Conservation (phyloP, 2,888 invertebrate genomes). For the Hirtodrosophila trivittata region DNA sequence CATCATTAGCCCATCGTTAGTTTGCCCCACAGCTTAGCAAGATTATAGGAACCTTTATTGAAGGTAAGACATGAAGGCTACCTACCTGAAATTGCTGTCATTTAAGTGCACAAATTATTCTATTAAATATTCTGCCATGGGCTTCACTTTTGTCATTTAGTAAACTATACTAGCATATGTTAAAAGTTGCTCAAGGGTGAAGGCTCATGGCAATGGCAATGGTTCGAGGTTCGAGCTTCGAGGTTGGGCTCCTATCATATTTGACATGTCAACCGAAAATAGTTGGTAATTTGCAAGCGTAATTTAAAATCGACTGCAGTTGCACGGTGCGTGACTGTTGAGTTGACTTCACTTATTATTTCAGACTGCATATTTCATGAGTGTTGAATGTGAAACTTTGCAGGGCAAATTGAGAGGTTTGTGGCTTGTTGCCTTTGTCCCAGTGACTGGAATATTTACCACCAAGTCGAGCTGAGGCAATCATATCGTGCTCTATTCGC, state of each 20-base stretch:
- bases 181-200: no score
- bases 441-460: constrained; percentile 7
- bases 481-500: no score
- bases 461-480: background rate
- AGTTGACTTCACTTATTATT: constrained; percentile 36
- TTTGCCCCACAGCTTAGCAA: constrained; percentile 20
- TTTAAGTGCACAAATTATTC: constrained; percentile 31
- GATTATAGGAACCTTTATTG: constrained; percentile 3
- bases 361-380: constrained; percentile 52
- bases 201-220: no score
- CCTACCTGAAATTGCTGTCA: constrained; percentile 39
- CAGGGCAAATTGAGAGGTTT: constrained; percentile 38
- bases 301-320: constrained; percentile 25
- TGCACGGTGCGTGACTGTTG: constrained; percentile 26
- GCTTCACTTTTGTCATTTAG: no score
- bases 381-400: constrained; percentile 17
- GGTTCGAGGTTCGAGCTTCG: no score
- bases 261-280: constrained; percentile 6
- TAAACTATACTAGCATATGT: no score
- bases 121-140: constrained; percentile 21
- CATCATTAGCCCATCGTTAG: constrained; percentile 30
- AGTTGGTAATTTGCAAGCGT: constrained; percentile 14
- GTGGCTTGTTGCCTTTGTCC: constrained; percentile 20
- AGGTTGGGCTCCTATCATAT: background rate
- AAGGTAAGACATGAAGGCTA: constrained; percentile 1